Conservation (phyloP, 2,113 vertebrate genomes). For the Ammospiza nelsoni region DNA sequence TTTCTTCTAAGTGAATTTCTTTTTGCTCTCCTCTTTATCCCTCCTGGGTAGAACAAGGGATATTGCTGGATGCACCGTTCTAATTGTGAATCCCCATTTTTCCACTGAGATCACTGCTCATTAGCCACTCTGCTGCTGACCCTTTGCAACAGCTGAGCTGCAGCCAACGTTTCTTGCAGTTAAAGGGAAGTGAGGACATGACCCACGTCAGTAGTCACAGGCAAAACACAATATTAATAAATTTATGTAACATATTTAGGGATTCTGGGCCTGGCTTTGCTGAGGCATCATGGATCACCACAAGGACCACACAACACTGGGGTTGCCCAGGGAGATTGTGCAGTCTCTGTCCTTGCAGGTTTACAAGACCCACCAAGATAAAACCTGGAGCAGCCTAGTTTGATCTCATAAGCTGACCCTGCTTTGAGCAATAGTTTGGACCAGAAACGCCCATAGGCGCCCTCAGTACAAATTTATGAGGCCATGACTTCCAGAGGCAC, state of each 20-base stretch:
- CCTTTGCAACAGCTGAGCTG: neutral
- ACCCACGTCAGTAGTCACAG: neutral
- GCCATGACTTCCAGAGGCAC: neutral
- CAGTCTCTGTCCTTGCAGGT: neutral
- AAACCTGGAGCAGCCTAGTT: neutral
- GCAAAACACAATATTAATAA: neutral
- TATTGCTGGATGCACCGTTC: neutral
- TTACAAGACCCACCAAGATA: neutral
- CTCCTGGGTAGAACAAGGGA: neutral
- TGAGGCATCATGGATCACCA: neutral
- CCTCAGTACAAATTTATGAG: neutral
- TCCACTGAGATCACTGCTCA: neutral
- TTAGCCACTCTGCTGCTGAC: slow-evolving; percentile 1
- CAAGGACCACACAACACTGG: neutral
- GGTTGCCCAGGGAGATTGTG: neutral
- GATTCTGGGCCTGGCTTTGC: neutral
- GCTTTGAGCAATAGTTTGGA: neutral
- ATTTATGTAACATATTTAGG: neutral
- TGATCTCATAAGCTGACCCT: neutral
- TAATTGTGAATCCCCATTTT: neutral
- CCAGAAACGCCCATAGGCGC: neutral
- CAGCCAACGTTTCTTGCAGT: neutral
- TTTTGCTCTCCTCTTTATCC: neutral
- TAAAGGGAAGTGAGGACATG: neutral
- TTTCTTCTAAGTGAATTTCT: neutral